phyloP scores from a whole-genome alignment of 53 echinoderm and acorn worm species.

The Arbacia lixula region DNA sequence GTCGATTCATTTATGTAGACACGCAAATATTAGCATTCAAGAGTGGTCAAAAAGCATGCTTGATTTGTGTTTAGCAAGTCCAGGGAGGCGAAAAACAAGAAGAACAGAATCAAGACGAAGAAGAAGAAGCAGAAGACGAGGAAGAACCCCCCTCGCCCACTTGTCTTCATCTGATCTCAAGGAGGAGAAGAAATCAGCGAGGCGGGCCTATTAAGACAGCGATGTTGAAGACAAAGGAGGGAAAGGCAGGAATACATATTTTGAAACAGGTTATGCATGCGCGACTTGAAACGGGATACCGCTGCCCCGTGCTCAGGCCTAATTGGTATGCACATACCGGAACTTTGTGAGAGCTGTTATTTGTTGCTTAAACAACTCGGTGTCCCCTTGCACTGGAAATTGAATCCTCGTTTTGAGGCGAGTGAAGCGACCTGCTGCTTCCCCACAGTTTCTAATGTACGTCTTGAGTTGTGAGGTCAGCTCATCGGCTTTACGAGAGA shows the following conservation, averaged over 20 bases:
- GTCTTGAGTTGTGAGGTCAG: too few species aligned
- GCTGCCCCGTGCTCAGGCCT: neutral
- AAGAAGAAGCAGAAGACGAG: too few species aligned
- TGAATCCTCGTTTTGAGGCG: too few species aligned
- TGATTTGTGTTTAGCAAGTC: too few species aligned
- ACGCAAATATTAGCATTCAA: conserved; percentile 48
- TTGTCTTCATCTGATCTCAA: too few species aligned
- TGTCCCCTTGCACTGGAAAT: conserved; percentile 29
- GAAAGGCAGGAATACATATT: conserved; percentile 16
- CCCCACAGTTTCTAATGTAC: too few species aligned
- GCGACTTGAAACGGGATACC: conserved; percentile 12
- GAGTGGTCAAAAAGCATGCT: conserved; percentile 24
- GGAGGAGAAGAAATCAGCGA: conserved; percentile 21
- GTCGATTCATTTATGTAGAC: conserved; percentile 41
- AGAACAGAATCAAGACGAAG: too few species aligned
- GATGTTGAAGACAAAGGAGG: conserved; percentile 11
- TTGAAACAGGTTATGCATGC: conserved; percentile 48
- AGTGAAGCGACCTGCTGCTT: too few species aligned
- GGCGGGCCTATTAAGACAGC: conserved; percentile 9
- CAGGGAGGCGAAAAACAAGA: too few species aligned
- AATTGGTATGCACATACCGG: conserved; percentile 33
- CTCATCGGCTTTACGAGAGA: too few species aligned
- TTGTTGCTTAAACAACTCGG: conserved; percentile 50
- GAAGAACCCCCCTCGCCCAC: too few species aligned
- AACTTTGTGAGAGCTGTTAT: conserved; percentile 43